Base-by-base conservation (phyloP, 2,888 invertebrate genomes). In the Lasioglossum figueresi region DNA sequence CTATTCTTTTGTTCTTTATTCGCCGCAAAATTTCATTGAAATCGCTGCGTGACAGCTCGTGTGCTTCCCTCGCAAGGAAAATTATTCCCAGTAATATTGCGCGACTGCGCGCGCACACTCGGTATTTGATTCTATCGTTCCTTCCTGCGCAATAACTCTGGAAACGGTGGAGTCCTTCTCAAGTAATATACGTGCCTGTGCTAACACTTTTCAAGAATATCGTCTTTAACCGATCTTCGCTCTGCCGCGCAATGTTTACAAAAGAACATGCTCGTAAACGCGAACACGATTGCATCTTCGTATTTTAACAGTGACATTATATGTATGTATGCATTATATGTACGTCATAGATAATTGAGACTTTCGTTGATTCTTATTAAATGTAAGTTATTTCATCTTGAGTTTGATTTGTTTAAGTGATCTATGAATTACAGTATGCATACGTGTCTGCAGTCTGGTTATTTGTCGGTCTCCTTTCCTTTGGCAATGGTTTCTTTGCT, bases 401-500 rank as follows among this genome's bases (percentile, higher is more conserved):
- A 23, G 23, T 52, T 23, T 52, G 48, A 52, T 52, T 16, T 23
- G 48, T 63, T 63, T 31, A 31, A 63, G 31, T 19, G 63, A 63
- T 19, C 31, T 31, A 16, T 31, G 31, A 3, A 63, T 31, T 31
- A 19, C 0, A 63, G n/a, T 31, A 31, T 16, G 19, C 31, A 19
- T 6, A 31, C 16, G 31, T 27, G 6, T 16, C 16, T 16, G 63
- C 31, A 31, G 37, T 59, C 72, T 78, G 59, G 75, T 80, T 76
- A 82, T 78, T 86, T 88, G 79, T 79, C 82, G 84, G 82, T 81
- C 52, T 79, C 72, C 77, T 78, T 82, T 59, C 79, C 63, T 77
- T 78, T 68, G n/a, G 63, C 40, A 40, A 63, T 68, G 34, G 81
- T 70, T 72, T 80, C 72, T 76, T 71, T 72, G 45, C 74, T 76